Evolutionary conservation across 2,113 vertebrate genomes (phyloP).

Genomic region (zebrafish (Danio rerio)): GRCz12tu NC_133191.1:34414501-34415000

Average conservation of each 20-base stretch:
- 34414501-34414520: constrained; percentile 13
- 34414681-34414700: constrained; percentile 33
- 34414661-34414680: constrained; percentile 29
- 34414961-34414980: no score
- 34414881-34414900: no score
- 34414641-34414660: constrained; percentile 29
- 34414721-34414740: constrained; percentile 57
- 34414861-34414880: background rate
- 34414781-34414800: constrained; percentile 47
- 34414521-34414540: constrained; percentile 14
- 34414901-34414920: background rate
- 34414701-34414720: constrained; percentile 41
- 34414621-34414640: constrained; percentile 7
- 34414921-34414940: no score
- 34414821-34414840: background rate
- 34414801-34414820: constrained; percentile 3
- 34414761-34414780: constrained; percentile 47
- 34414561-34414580: background rate
- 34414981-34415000: no score
- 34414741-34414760: constrained; percentile 58
- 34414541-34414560: constrained; percentile 12
- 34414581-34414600: background rate
- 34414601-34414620: constrained; percentile 33
- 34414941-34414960: no score
- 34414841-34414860: background rate